Percentiles rank a stretch among this genome's conserved stretches.
phyloP scores from a whole-genome alignment of 2,113 vertebrate genomes.

The Zosterops borbonicus region DNA sequence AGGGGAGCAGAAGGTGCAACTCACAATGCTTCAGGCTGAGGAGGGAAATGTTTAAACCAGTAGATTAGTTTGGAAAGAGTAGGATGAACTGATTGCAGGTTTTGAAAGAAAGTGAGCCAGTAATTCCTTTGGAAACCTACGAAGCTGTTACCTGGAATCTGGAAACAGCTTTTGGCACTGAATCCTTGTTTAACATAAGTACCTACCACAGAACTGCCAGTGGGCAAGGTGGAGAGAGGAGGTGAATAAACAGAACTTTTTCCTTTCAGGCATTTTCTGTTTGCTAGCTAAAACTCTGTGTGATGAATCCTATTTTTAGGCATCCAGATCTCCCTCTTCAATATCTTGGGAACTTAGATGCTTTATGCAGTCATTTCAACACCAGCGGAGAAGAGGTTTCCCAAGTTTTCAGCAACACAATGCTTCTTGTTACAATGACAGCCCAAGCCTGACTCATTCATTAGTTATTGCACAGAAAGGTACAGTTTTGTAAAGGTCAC shows the following conservation, averaged over 20 bases:
- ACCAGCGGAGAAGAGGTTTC: neutral
- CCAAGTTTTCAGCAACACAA: neutral
- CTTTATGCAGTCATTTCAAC: neutral
- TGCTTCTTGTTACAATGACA: neutral
- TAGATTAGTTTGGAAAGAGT: neutral
- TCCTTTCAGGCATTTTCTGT: conserved; percentile 1
- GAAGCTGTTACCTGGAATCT: neutral
- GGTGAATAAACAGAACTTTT: conserved; percentile 10
- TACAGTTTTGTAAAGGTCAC: neutral
- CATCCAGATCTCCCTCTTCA: neutral
- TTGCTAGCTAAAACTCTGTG: neutral
- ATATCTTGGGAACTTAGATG: neutral
- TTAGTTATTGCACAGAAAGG: neutral
- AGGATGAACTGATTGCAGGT: neutral
- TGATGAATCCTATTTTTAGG: neutral
- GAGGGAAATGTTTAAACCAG: neutral
- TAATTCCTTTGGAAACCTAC: conserved; percentile 2
- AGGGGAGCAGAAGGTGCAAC: neutral
- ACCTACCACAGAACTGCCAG: conserved; percentile 44
- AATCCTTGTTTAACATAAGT: neutral
- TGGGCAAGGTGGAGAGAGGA: conserved; percentile 8
- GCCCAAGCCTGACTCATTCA: neutral
- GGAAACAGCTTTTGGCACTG: conserved; percentile 1
- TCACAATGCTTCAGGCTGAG: neutral
- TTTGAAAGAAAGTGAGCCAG: neutral